These are phyloP conservation scores for Pelosia muscerda DNA, from an alignment of 2,888 invertebrate genomes.

Conservation along the genomic window DNA sequence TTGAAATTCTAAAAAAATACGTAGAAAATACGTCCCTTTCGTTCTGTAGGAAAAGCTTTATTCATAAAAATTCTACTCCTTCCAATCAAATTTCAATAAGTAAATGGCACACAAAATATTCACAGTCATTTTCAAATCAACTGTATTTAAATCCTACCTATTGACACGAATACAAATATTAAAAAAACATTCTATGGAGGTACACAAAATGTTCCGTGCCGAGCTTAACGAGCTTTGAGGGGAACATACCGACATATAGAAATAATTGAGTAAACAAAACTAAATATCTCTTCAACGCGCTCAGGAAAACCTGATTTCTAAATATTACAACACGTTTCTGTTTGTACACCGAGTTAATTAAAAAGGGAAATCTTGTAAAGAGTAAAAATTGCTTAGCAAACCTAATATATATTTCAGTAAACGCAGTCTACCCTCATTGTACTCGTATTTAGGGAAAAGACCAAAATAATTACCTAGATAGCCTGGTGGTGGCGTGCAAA, in stretches of 20 bases:
- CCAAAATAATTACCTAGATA: not conserved
- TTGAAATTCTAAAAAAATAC: no score
- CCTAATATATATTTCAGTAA: constrained; percentile 3
- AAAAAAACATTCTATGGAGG: constrained; percentile 18
- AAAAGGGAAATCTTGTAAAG: constrained; percentile 11
- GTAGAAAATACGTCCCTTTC: no score
- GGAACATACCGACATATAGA: constrained; percentile 21
- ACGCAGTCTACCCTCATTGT: not conserved
- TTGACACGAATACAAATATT: constrained; percentile 25
- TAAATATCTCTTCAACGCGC: constrained; percentile 23
- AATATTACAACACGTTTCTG: not conserved
- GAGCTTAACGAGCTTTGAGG: constrained; percentile 27
- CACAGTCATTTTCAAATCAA: not conserved
- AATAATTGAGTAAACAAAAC: constrained; percentile 35
- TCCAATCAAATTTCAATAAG: not conserved
- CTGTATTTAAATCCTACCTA: constrained; percentile 6
- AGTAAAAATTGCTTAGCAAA: not conserved
- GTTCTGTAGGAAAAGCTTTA: no score
- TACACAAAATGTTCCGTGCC: constrained; percentile 21
- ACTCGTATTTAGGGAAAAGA: not conserved
- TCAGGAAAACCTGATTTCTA: constrained; percentile 11
- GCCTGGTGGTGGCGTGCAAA: not conserved
- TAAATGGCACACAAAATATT: not conserved
- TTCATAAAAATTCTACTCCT: not conserved
- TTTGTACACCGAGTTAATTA: constrained; percentile 11